Conservation (phyloP, 2,113 vertebrate genomes). For the Chloropsis cyanopogon region DNA sequence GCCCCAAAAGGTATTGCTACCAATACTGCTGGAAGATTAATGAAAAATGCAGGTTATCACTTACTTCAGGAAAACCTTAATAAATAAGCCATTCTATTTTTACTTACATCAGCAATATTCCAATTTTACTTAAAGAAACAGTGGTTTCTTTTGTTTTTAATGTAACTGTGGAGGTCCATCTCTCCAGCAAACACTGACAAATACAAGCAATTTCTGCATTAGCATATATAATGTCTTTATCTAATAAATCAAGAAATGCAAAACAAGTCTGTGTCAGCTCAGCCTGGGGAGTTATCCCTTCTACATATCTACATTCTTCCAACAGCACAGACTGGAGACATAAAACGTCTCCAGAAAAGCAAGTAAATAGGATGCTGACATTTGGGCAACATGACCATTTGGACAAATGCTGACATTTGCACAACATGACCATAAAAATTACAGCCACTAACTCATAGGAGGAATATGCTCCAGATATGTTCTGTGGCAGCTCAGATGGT, state of each 20-base stretch:
- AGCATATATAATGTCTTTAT: fast-evolving
- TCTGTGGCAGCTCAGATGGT: not conserved
- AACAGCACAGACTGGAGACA: not conserved
- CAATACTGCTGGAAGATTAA: not conserved
- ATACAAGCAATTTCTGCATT: not conserved
- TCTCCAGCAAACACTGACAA: not conserved
- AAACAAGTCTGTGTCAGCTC: not conserved
- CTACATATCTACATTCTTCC: not conserved
- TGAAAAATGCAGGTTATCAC: not conserved
- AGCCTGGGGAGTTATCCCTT: not conserved
- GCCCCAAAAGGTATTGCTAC: not conserved
- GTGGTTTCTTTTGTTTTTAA: not conserved
- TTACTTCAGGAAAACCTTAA: not conserved
- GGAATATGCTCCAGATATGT: not conserved
- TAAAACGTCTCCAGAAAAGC: not conserved
- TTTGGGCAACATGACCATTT: not conserved
- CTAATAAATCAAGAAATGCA: not conserved
- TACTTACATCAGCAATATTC: not conserved
- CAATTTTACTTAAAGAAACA: not conserved
- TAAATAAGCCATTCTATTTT: not conserved
- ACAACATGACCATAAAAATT: not conserved
- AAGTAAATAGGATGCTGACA: slow-evolving; percentile 12
- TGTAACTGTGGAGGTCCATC: not conserved
- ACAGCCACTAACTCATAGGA: not conserved
- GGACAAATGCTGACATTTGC: not conserved